phyloP scores from a whole-genome alignment of 2,797 vertebrate species.

The Merluccius polli region DNA sequence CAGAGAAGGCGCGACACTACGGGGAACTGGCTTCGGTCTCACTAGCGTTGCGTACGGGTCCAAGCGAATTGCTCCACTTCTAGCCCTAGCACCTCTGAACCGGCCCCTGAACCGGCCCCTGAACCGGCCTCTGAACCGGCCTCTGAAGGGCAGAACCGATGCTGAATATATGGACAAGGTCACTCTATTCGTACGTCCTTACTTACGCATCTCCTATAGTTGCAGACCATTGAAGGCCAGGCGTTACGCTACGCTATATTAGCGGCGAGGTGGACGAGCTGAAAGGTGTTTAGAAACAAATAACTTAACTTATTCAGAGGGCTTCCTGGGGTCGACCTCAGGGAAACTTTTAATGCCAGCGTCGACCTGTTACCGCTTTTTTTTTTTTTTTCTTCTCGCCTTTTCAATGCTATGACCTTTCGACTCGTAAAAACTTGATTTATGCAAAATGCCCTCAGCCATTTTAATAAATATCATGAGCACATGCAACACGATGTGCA shows the following conservation, averaged over 20 bases:
- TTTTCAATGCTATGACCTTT: constrained; percentile 21
- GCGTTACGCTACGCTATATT: background rate
- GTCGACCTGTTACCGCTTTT: constrained; percentile 18
- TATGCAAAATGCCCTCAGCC: constrained; percentile 21
- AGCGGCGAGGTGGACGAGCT: too few relatives aligned
- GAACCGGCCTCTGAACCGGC: too few relatives aligned
- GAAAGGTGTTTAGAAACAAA: background rate
- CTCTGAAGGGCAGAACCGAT: too few relatives aligned
- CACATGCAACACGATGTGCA: background rate
- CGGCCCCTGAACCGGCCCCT: too few relatives aligned
- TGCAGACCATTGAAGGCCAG: background rate
- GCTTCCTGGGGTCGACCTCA: constrained; percentile 12
- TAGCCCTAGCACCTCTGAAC: too few relatives aligned
- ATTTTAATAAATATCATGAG: constrained; percentile 25
- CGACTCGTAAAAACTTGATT: constrained; percentile 24
- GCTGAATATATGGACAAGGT: background rate
- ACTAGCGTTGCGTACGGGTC: too few relatives aligned
- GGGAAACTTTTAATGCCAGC: constrained; percentile 21
- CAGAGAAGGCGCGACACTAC: too few relatives aligned
- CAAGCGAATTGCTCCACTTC: too few relatives aligned
- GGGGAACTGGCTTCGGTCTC: too few relatives aligned
- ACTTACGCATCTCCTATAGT: background rate
- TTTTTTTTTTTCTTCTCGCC: constrained; percentile 22
- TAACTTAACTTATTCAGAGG: constrained; percentile 22
- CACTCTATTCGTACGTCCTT: background rate